phyloP scores from a whole-genome alignment of 2,888 invertebrate genomes.

The Agapetus fuscipes region DNA sequence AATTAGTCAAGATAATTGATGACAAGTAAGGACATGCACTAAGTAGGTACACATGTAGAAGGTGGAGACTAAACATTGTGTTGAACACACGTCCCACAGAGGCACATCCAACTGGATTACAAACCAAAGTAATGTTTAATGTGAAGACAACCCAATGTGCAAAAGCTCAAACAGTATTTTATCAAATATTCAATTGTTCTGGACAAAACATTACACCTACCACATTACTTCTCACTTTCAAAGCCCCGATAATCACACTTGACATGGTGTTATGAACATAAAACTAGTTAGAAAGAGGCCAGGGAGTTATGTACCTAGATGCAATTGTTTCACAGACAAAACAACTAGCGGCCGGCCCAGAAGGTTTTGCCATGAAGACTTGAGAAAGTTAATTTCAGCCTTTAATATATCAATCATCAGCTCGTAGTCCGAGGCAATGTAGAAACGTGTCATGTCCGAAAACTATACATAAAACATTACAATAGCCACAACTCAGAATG shows the following conservation, averaged over 20 bases:
- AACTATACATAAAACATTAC: conserved; percentile 54
- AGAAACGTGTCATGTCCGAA: conserved; percentile 95
- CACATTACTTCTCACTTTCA: too few relatives aligned
- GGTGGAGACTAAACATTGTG: too few relatives aligned
- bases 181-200: too few relatives aligned
- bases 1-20: too few relatives aligned
- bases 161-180: too few relatives aligned
- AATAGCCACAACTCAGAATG: neutral
- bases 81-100: too few relatives aligned
- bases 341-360: conserved; percentile 94
- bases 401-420: conserved; percentile 96
- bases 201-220: too few relatives aligned
- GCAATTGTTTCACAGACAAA: conserved; percentile 77
- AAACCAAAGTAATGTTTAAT: too few relatives aligned
- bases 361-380: conserved; percentile 97
- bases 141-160: too few relatives aligned
- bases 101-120: too few relatives aligned
- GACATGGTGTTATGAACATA: conserved; percentile 22
- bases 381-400: conserved; percentile 95
- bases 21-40: too few relatives aligned
- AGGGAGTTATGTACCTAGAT: conserved; percentile 64
- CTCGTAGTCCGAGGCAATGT: conserved; percentile 96
- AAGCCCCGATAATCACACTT: conserved; percentile 17
- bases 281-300: neutral
- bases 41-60: too few relatives aligned